These are phyloP conservation scores for Perizoma flavofasciatum DNA, from an alignment of 2,888 invertebrate species.

Conservation along the genomic window DNA sequence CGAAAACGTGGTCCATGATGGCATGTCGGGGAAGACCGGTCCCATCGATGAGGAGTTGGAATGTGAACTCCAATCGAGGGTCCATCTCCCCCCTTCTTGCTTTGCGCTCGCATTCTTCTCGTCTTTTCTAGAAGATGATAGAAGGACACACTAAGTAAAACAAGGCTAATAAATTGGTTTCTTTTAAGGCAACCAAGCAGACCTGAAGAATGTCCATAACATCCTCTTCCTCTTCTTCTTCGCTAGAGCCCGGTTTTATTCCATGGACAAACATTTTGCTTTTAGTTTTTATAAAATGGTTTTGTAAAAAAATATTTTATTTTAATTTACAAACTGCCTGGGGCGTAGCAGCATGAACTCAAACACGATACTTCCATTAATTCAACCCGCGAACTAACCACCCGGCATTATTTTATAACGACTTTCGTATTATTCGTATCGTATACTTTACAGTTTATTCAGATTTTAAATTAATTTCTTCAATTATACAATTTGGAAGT, in stretches of 20 bases:
- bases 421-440: constrained; percentile 2
- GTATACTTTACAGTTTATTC: background rate
- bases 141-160: background rate
- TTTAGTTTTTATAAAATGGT: background rate
- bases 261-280: constrained; percentile 83
- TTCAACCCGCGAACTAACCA: background rate
- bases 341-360: background rate
- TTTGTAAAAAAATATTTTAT: background rate
- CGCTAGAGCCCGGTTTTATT: constrained; percentile 80
- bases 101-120: constrained; percentile 96
- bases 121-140: constrained; percentile 77
- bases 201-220: constrained; percentile 79
- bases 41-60: constrained; percentile 93
- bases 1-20: constrained; percentile 95
- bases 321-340: background rate
- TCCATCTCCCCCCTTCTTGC: constrained; percentile 96
- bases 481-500: background rate
- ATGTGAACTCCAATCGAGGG: constrained; percentile 94
- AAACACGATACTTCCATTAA: background rate
- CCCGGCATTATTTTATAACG: constrained; percentile 5
- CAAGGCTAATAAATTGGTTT: background rate
- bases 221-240: constrained; percentile 85
- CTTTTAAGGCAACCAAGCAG: constrained; percentile 36
- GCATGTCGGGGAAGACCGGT: constrained; percentile 92
- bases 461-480: constrained; percentile 1